Conservation (phyloP, 1,140 invertebrate genomes). For the Monomorium pharaonis region DNA sequence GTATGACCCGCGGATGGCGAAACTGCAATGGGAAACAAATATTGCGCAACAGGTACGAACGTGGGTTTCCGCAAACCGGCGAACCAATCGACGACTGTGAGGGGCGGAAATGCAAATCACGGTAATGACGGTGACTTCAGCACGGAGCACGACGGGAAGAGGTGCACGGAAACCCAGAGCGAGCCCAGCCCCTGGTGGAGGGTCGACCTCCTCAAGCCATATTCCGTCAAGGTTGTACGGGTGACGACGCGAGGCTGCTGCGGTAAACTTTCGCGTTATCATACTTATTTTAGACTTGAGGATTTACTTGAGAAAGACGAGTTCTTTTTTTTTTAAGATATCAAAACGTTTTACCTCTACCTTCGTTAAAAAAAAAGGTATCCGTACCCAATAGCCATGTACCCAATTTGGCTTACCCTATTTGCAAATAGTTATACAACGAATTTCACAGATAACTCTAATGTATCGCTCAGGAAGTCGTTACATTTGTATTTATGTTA, state of each 20-base stretch:
- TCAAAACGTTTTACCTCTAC: too few species aligned
- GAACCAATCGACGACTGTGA: constrained; percentile 94
- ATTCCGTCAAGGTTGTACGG: constrained; percentile 93
- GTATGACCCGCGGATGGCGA: background rate
- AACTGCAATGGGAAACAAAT: background rate
- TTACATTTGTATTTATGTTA: too few species aligned
- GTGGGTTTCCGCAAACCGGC: constrained; percentile 94
- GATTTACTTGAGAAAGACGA: too few species aligned
- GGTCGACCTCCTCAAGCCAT: constrained; percentile 93
- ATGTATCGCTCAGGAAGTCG: too few species aligned
- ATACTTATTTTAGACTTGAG: background rate
- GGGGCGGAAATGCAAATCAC: constrained; percentile 92
- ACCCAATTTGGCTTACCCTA: too few species aligned
- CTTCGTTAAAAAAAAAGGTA: too few species aligned
- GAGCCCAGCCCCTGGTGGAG: constrained; percentile 97
- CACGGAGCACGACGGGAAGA: constrained; percentile 93
- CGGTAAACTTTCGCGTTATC: constrained; percentile 85
- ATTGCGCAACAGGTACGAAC: constrained; percentile 89
- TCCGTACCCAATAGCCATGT: too few species aligned
- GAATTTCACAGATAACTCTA: too few species aligned
- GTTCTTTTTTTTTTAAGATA: too few species aligned
- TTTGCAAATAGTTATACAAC: too few species aligned
- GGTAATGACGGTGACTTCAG: constrained; percentile 94
- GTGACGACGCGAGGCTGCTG: constrained; percentile 95
- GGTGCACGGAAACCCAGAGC: constrained; percentile 95